Evolutionary conservation across 2,113 vertebrate genomes (phyloP), one percentile per base, ranked within the genome.

Genomic region (Uria lomvia): DNA sequence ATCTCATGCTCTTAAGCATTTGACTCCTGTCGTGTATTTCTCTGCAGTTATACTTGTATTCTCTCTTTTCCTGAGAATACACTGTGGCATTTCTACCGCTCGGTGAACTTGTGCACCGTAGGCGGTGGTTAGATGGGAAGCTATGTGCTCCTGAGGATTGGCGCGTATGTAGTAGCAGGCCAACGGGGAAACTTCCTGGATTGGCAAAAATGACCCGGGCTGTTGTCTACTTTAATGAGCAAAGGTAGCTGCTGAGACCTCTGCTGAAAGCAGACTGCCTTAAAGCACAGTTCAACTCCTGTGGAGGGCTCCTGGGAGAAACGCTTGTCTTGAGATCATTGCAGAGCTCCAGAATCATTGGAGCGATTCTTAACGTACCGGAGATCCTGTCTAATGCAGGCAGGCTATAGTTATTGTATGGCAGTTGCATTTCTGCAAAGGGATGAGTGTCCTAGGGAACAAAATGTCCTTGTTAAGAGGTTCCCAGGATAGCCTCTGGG

Each of bases 101-200:
- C 0, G 0, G 56, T 81, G 68, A 67, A 22, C 45, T 38, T 7
- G 1, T 0, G 27, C 29, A 2, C n/a, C n/a, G 0, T 4, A 34
- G 76, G 83, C 4, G 21, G 43, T 0, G 1, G 72, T 2, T 59
- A 47, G 26, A 19, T 30, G 29, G 22, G 60, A 29, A 87, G 52
- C 38, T 77, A 2, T 18, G 58, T 73, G 38, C 27, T 86, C 67
- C 9, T 60, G 78, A 86, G 77, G 40, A 9, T 3, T 56, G 79
- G 8, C 0, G 2, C 6, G 30, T 55, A 4, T 40, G 40, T 74
- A 68, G 73, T 19, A 56, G 34, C 6, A 58, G 34, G 34, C 13
- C 29, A 71, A 27, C 0, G 3, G 42, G 42, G 60, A 81, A 38
- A 30, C 16, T 59, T 81, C 83, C 76, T 30, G 60, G 12, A 43